Conservation (phyloP, 2,797 vertebrate genomes). For the Myotis planiceps region DNA sequence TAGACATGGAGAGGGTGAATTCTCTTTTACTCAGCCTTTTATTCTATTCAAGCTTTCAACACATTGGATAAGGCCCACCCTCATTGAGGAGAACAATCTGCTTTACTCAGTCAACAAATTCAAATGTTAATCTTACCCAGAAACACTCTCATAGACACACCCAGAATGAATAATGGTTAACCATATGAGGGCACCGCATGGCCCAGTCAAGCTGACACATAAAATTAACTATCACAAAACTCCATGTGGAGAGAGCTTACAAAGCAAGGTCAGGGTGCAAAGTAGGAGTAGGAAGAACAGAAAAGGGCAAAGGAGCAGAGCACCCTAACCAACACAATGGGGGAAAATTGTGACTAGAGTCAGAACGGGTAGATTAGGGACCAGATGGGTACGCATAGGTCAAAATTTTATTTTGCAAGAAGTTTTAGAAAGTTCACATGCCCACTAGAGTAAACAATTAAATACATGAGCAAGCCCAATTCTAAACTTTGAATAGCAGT, state of each 20-base stretch:
- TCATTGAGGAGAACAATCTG: background rate
- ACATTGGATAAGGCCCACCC: background rate
- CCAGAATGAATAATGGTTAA: background rate
- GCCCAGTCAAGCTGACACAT: background rate
- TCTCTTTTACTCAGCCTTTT: background rate
- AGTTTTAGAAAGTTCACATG: slow-evolving; percentile 3
- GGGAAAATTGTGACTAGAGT: background rate
- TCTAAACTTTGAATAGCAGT: background rate
- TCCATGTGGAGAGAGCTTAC: background rate
- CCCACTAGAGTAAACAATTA: background rate
- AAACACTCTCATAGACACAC: background rate
- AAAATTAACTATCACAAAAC: background rate
- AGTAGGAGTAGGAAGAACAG: background rate
- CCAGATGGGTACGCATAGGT: background rate
- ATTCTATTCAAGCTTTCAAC: background rate
- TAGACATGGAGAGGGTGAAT: background rate
- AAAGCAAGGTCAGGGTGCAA: background rate
- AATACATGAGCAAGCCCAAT: background rate
- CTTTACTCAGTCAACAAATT: background rate
- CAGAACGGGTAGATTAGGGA: background rate
- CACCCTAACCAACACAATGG: background rate
- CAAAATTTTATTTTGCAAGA: slow-evolving; percentile 35
- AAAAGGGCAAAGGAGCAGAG: background rate
- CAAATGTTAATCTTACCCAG: background rate
- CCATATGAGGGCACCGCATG: background rate